Percentiles rank a stretch among this genome's conserved stretches.
These are phyloP conservation scores for Heliconius ismenius DNA, from an alignment of 2,888 invertebrate species.

Conservation along the genomic window DNA sequence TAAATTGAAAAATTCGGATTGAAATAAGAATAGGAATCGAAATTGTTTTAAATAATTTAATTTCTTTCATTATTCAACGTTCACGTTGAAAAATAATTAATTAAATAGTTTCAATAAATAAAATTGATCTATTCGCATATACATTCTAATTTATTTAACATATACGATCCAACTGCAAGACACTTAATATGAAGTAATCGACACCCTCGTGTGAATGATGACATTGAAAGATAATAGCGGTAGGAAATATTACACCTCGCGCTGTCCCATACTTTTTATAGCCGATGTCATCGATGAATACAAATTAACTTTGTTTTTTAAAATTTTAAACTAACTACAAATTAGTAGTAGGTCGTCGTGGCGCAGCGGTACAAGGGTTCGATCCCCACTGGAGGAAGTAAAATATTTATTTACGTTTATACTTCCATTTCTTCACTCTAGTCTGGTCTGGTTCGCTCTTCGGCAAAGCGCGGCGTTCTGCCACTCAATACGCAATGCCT, in stretches of 20 bases:
- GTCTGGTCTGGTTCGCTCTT: no score
- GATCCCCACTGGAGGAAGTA: no score
- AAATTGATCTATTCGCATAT: neutral
- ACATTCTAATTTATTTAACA: conserved; percentile 16
- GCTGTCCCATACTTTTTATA: conserved; percentile 37
- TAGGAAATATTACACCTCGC: conserved; percentile 36
- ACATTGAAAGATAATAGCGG: conserved; percentile 42
- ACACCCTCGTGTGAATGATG: conserved; percentile 44
- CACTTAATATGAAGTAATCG: conserved; percentile 40
- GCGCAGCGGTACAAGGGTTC: no score
- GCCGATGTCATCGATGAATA: conserved; percentile 4
- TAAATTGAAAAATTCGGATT: no score
- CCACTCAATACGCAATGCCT: no score
- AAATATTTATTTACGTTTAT: no score
- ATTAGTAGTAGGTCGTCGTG: no score
- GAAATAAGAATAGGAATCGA: neutral
- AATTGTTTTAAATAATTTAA: neutral
- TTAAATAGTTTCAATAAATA: neutral
- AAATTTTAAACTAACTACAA: no score
- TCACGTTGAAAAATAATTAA: no score
- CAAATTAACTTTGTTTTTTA: neutral
- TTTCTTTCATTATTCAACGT: neutral
- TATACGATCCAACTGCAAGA: conserved; percentile 35
- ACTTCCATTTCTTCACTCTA: no score
- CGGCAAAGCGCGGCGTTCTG: no score